A percentile compares a stretch with the other conserved stretches of the same genome.
Conservation (phyloP, 2,888 invertebrate genomes). For the Synergus itoensis region DNA sequence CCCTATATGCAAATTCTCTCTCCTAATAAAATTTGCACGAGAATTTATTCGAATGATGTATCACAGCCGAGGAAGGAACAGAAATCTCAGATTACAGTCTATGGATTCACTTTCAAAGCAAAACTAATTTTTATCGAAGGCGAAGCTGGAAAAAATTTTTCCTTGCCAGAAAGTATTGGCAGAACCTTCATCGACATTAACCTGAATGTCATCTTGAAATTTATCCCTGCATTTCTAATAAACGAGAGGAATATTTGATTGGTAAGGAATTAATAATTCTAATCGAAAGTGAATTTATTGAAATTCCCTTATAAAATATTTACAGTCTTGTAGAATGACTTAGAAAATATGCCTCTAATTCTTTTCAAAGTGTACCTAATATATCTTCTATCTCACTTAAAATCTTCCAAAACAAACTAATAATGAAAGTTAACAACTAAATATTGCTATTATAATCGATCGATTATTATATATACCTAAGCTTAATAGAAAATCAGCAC, state of each 20-base stretch:
- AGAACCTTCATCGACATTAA: background rate
- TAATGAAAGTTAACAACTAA: background rate
- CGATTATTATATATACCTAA: background rate
- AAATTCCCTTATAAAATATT: background rate
- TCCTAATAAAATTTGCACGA: background rate
- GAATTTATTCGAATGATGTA: background rate
- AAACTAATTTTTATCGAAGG: background rate
- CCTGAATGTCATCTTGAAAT: background rate
- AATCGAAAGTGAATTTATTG: background rate
- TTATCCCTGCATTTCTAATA: background rate
- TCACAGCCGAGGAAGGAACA: background rate
- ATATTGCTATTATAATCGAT: background rate
- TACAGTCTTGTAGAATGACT: background rate
- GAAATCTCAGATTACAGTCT: background rate
- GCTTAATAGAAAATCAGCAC: background rate
- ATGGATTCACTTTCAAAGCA: background rate
- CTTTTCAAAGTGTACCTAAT: background rate
- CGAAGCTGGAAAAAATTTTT: background rate
- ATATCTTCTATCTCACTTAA: no score
- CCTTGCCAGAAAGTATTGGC: background rate
- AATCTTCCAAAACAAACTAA: background rate
- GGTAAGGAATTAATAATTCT: background rate
- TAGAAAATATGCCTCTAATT: background rate
- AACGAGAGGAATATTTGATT: slow-evolving; percentile 27
- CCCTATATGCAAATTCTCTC: background rate